phyloP scores from a whole-genome alignment of 2,888 invertebrate genomes.

The Amiota mariae region DNA sequence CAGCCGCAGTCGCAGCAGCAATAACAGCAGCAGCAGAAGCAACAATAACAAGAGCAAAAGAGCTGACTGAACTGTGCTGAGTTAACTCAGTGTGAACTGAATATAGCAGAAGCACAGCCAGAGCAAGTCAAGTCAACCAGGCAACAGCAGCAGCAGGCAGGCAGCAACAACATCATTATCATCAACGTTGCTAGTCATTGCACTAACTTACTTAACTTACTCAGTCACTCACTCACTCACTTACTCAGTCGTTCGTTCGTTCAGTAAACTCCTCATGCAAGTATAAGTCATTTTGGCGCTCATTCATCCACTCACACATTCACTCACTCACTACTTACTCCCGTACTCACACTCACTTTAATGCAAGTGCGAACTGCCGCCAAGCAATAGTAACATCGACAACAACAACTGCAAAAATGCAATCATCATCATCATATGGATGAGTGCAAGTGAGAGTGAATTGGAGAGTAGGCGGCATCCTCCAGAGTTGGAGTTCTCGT shows the following conservation, averaged over 20 bases:
- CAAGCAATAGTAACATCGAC: neutral
- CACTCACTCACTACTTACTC: constrained; percentile 9
- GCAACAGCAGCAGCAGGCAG: constrained; percentile 24
- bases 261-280: neutral
- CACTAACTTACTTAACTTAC: constrained; percentile 35
- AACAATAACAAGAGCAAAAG: constrained; percentile 47
- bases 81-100: no score
- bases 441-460: constrained; percentile 16
- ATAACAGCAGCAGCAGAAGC: constrained; percentile 39
- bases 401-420: constrained; percentile 5
- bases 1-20: constrained; percentile 34
- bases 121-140: no score
- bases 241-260: constrained; percentile 35
- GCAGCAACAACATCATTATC: constrained; percentile 27
- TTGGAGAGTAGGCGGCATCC: constrained; percentile 6
- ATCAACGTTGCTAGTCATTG: constrained; percentile 35
- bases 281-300: no score
- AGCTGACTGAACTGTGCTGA: constrained; percentile 8
- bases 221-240: constrained; percentile 13
- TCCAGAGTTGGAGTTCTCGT: neutral
- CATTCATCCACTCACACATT: neutral
- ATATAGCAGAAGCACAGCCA: no score
- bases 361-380: constrained; percentile 30
- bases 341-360: constrained; percentile 19
- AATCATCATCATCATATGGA: neutral